These are phyloP conservation scores for Calvadosia cruxmelitensis DNA, from an alignment of 30 jellyfish, hydroid and myxozoan species.

Conservation along the genomic window DNA sequence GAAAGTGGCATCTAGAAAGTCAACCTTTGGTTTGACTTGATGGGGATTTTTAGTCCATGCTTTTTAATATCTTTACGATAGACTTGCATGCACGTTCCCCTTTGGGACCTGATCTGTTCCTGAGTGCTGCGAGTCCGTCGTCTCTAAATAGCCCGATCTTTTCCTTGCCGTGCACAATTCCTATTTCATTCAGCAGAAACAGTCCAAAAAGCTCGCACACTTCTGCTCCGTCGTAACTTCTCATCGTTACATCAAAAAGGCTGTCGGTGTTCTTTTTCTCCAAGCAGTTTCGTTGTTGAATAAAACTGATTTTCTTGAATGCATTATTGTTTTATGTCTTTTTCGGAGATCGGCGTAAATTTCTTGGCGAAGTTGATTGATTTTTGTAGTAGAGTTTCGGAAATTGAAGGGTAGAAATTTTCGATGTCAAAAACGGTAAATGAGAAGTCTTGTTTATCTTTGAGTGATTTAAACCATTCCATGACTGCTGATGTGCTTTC, in stretches of 20 bases:
- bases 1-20: too few relatives aligned
- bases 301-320: constrained; percentile 36
- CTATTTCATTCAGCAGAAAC: constrained; percentile 13
- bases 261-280: constrained; percentile 21
- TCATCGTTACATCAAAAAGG: constrained; percentile 45
- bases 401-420: not conserved
- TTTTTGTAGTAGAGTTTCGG: not conserved
- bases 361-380: not conserved
- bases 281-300: constrained; percentile 24
- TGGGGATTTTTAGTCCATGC: too few relatives aligned
- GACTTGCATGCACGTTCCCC: too few relatives aligned
- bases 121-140: constrained; percentile 43
- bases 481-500: not conserved
- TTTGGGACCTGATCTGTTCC: constrained; percentile 14
- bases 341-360: not conserved
- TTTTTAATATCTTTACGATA: too few relatives aligned
- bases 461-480: not conserved
- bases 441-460: not conserved
- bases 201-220: constrained; percentile 51
- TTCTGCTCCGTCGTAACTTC: constrained; percentile 41
- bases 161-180: constrained; percentile 17
- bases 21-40: too few relatives aligned
- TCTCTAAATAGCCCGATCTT: constrained; percentile 47
- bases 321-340: not conserved
- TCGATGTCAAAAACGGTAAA: not conserved